Evolutionary conservation across 1,140 invertebrate genomes (phyloP), one percentile per base, ranked within the genome.

Genomic region (Conus betulinus): DNA sequence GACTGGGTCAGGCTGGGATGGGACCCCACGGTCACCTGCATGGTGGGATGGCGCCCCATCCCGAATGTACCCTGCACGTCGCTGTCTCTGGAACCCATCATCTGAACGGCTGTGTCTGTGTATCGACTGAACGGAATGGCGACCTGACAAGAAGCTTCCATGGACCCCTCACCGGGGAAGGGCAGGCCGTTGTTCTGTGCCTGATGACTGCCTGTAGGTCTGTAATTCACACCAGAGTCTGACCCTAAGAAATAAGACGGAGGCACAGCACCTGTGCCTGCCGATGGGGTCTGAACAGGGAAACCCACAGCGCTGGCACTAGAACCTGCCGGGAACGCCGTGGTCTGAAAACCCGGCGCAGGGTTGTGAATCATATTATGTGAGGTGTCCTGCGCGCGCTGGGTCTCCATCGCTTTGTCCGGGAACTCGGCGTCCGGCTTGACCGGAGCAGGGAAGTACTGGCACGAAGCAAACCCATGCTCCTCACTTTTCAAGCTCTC

Each of bases 321-420:
- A 20, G 79, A 53, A 17, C 51, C 7, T 23, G 23, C 79, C 23
- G 27, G 51, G 51, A 81, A 81, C 7, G 15, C 51, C 7, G 79
- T 23, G 79, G 7, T 53, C 5, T 81, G 79, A 53, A 53, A 81
- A 53, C 79, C 23, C 3, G 51, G 7, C 53, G 87, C 27, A 15
- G 52, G n/a, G 85, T 57, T 81, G 53, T 55, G 88, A 57, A 25
- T 83, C 67, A 57, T 20, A 6, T 67, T 57, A 11, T 85, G 76
- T 17, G 85, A 23, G 27, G 89, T 25, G 39, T 78, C 79, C 53
- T 25, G 63, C 71, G 15, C 0, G 15, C 7, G 39, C 17, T 39
- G 17, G 10, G 76, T 78, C 76, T 13, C n/a, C 10, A 39, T 7
- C 27, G 76, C 13, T 23, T 81, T 81, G 79, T 81, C 51, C 15